Conservation (phyloP, 2,113 vertebrate species). For the Tachysurus fulvidraco region DNA sequence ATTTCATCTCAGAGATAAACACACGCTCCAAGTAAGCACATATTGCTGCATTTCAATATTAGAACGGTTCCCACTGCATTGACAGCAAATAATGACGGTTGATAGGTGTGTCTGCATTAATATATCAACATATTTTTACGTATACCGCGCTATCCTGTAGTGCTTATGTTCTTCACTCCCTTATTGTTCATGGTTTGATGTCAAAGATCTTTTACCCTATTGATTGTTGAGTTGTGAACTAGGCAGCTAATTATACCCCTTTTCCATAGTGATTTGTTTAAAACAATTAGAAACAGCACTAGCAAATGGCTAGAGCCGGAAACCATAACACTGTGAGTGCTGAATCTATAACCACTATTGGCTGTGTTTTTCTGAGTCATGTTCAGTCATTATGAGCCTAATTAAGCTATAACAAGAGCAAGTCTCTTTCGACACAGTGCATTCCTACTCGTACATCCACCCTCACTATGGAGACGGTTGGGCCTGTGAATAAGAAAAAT, state of each 20-base stretch:
- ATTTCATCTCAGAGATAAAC: background rate
- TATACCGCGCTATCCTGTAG: no score
- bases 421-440: background rate
- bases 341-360: conserved; percentile 9
- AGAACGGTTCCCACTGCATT: background rate
- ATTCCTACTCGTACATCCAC: background rate
- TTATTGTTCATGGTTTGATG: conserved; percentile 29
- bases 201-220: conserved; percentile 39
- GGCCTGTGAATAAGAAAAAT: background rate
- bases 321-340: conserved; percentile 23
- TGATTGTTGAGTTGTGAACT: conserved; percentile 45
- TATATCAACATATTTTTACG: background rate
- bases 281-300: conserved; percentile 50
- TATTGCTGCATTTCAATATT: background rate
- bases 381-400: conserved; percentile 23
- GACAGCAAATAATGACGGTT: background rate
- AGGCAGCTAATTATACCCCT: conserved; percentile 38
- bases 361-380: conserved; percentile 9
- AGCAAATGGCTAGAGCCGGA: conserved; percentile 30
- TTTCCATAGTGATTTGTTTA: conserved; percentile 50
- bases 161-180: background rate
- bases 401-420: conserved; percentile 6
- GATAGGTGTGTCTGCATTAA: background rate
- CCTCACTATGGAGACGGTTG: background rate
- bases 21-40: no score